These are phyloP conservation scores for Drosophila ironensis DNA, from an alignment of 1,140 invertebrate species.

Conservation along the genomic window DNA sequence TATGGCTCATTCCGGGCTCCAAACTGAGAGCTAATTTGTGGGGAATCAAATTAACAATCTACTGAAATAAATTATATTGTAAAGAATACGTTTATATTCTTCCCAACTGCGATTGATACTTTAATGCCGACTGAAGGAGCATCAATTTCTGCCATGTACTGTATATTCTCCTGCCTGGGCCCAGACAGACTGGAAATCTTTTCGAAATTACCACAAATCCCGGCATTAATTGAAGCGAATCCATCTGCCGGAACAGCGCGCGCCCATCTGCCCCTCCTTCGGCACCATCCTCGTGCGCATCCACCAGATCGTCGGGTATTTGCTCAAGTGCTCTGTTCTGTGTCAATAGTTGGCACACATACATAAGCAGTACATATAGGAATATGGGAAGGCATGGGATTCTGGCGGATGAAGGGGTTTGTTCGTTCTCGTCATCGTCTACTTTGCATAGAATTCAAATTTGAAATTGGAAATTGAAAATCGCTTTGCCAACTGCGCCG, in stretches of 20 bases:
- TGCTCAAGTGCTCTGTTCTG: conserved; percentile 71
- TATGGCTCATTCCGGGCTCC: neutral
- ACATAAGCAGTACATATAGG: too few relatives aligned
- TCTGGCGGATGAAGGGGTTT: neutral
- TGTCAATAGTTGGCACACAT: conserved; percentile 76
- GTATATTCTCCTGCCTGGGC: too few relatives aligned
- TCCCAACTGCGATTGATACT: too few relatives aligned
- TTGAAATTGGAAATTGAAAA: conserved; percentile 74
- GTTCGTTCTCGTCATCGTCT: conserved; percentile 45
- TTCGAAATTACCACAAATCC: conserved; percentile 28
- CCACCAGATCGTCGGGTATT: conserved; percentile 37
- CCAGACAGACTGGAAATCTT: neutral
- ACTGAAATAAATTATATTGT: too few relatives aligned
- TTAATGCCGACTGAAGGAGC: too few relatives aligned
- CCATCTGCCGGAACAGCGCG: conserved; percentile 17
- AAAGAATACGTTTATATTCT: too few relatives aligned
- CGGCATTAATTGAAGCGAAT: conserved; percentile 34
- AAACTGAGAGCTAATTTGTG: too few relatives aligned
- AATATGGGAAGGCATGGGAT: conserved; percentile 41
- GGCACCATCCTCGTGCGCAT: neutral
- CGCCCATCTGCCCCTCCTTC: neutral
- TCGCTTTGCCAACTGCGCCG: conserved; percentile 63
- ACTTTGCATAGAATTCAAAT: conserved; percentile 72
- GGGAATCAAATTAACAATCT: too few relatives aligned
- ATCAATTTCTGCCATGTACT: neutral